Conservation (phyloP, 2,888 invertebrate genomes). For the Agrypnus murinus region DNA sequence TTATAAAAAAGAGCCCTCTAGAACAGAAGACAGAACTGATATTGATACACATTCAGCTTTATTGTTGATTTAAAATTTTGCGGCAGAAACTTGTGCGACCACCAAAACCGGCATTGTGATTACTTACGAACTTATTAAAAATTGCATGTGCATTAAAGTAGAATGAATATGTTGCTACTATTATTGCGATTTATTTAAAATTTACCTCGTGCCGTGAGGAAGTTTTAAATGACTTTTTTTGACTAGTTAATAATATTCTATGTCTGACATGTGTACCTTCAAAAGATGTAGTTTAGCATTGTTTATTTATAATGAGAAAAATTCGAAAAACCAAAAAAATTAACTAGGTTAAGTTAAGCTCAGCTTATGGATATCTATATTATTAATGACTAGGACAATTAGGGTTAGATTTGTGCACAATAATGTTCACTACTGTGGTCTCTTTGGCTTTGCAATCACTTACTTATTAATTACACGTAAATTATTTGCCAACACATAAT, state of each 20-base stretch:
- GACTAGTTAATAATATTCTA: slow-evolving; percentile 62
- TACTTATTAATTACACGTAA: slow-evolving; percentile 39
- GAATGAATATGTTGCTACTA: slow-evolving; percentile 44
- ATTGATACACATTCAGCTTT: slow-evolving; percentile 17
- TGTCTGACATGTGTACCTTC: slow-evolving; percentile 71
- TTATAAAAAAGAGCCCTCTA: not conserved
- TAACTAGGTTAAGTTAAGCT: slow-evolving; percentile 63
- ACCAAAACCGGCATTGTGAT: slow-evolving; percentile 66
- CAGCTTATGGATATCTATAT: slow-evolving; percentile 72
- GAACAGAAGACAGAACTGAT: not conserved
- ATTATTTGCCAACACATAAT: slow-evolving; percentile 5
- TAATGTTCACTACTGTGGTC: slow-evolving; percentile 61
- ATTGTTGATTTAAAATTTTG: slow-evolving; percentile 19
- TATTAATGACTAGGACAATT: slow-evolving; percentile 67
- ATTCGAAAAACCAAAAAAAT: slow-evolving; percentile 63
- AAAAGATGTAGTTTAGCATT: slow-evolving; percentile 67
- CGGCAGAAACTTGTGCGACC: slow-evolving; percentile 43
- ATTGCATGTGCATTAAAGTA: slow-evolving; percentile 66
- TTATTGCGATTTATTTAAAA: slow-evolving; percentile 44
- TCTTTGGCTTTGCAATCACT: slow-evolving; percentile 53
- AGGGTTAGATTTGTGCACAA: slow-evolving; percentile 66
- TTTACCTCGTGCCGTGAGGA: slow-evolving; percentile 31
- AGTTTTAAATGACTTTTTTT: slow-evolving; percentile 41
- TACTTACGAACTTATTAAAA: slow-evolving; percentile 64
- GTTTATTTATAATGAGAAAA: slow-evolving; percentile 64